phyloP scores from a whole-genome alignment of 2,888 invertebrate genomes.

The Euzophera pinguis region DNA sequence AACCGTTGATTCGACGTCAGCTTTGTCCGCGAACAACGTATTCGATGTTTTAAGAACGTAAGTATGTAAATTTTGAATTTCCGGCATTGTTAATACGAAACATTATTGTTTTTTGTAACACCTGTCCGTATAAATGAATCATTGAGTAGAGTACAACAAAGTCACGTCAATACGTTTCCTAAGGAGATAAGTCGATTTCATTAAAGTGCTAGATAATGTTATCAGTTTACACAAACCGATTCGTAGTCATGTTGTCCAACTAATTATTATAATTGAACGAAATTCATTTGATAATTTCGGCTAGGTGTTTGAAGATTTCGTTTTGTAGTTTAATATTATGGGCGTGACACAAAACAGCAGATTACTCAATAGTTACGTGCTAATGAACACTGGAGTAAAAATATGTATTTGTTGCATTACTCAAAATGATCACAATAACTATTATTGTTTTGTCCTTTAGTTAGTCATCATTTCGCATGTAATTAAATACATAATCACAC shows the following conservation, averaged over 20 bases:
- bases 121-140: slow-evolving; percentile 13
- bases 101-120: slow-evolving; percentile 1
- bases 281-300: background rate
- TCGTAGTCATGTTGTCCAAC: background rate
- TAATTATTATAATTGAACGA: background rate
- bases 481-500: no score
- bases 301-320: background rate
- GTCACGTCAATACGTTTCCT: slow-evolving; percentile 8
- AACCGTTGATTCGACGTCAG: no score
- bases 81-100: background rate
- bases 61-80: background rate
- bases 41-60: no score
- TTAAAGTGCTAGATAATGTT: slow-evolving; percentile 8
- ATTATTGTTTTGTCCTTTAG: no score
- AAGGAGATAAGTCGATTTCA: slow-evolving; percentile 13
- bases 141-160: background rate
- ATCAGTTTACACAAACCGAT: slow-evolving; percentile 6
- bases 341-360: no score
- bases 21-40: no score
- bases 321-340: background rate
- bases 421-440: no score
- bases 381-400: no score
- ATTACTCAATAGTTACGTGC: no score
- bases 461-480: no score
- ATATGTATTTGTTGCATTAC: no score